Percentiles rank a stretch among this genome's conserved stretches.
Conservation (phyloP, 2,113 vertebrate genomes). For the Myiozetetes cayanensis region DNA sequence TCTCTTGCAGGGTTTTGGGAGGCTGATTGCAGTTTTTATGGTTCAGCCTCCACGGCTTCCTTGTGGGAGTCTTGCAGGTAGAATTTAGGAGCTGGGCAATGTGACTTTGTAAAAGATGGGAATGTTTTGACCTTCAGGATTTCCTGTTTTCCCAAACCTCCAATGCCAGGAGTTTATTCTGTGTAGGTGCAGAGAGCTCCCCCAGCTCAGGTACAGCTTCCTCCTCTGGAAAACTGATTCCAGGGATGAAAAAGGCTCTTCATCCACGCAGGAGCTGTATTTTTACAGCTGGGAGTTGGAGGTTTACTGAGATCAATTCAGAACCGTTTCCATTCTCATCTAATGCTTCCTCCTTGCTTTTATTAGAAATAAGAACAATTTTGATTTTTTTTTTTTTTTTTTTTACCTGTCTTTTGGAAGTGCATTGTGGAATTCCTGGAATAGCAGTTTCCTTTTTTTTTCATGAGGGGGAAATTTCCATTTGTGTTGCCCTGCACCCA, state of each 20-base stretch:
- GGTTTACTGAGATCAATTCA: background rate
- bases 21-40: background rate
- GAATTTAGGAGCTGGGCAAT: background rate
- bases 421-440: background rate
- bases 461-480: background rate
- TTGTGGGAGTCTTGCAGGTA: background rate
- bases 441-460: background rate
- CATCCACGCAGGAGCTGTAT: background rate
- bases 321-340: background rate
- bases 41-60: background rate
- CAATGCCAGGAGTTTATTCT: background rate
- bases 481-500: background rate
- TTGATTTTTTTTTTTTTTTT: background rate
- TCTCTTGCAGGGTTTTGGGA: background rate
- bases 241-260: background rate
- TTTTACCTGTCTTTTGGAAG: background rate
- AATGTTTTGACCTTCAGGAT: background rate
- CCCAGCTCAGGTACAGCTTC: background rate
- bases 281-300: slow-evolving; percentile 43
- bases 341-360: background rate
- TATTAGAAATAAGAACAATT: background rate
- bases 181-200: background rate
- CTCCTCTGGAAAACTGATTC: background rate
- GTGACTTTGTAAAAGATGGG: background rate
- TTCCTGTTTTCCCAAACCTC: background rate